These are phyloP conservation scores for Strigamia maritima DNA, from an alignment of 2,888 invertebrate genomes.

Conservation along the genomic window DNA sequence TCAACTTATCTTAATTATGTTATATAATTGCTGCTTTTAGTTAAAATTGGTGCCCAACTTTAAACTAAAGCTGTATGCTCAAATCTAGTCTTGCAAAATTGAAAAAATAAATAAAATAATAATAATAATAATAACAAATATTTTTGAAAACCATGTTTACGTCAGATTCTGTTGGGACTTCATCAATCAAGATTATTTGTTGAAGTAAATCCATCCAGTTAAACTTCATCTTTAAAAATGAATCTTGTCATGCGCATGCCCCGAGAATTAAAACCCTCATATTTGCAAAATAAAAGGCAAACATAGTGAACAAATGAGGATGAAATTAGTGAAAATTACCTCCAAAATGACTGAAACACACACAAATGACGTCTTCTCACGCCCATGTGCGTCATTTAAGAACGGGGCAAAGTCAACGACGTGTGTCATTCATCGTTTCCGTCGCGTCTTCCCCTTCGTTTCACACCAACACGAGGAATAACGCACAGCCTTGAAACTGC, in stretches of 20 bases:
- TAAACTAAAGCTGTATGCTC: neutral
- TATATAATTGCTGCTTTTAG: neutral
- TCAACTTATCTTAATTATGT: constrained; percentile 26
- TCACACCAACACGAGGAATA: neutral
- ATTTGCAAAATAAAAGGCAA: neutral
- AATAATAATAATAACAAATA: neutral
- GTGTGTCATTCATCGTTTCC: constrained; percentile 15
- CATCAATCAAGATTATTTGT: constrained; percentile 4
- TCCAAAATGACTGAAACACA: neutral
- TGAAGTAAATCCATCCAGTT: neutral
- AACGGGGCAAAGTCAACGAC: neutral
- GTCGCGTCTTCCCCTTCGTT: neutral
- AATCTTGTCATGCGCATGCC: neutral
- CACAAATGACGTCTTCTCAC: neutral
- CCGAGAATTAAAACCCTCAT: neutral
- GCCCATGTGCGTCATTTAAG: neutral
- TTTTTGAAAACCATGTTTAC: neutral
- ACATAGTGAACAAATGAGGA: neutral
- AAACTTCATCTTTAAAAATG: neutral
- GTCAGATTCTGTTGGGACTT: neutral
- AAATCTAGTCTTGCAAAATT: neutral
- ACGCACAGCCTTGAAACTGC: neutral
- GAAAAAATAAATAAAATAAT: neutral
- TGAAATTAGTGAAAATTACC: constrained; percentile 12
- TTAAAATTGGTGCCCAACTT: neutral